Evolutionary conservation across 2,888 invertebrate genomes (phyloP), one percentile per base, ranked within the genome.

Genomic region (Himalopsyche japonica): DNA sequence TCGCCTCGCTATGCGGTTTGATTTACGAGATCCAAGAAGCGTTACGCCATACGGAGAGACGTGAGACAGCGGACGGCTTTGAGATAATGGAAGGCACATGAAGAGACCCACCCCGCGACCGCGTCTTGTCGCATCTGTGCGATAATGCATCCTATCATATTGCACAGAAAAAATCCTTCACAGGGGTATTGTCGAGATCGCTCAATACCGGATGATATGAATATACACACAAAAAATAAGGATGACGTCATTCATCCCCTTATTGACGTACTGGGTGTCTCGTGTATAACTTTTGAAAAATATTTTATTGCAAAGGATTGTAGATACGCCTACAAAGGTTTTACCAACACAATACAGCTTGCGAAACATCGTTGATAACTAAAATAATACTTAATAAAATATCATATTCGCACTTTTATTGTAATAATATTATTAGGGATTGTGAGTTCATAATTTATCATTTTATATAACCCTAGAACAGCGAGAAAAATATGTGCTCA

Each of bases 71-170:
- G 70, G 27, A 27, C 48, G 76, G 57, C 37, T 34, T 30, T 57
- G 34, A 80, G 82, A 82, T 85, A 80, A 82, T 82, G 80, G 79
- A 47, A 78, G 79, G 49, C 82, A 27, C 30, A 37, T 78, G 82
- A 76, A 27, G 43, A 43, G 24, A n/a, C 30, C 49, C 27, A 32
- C 27, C 57, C 24, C 57, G 81, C 18, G 76, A 70, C 32, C 20
- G 34, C 37, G 20, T 15, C 43, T n/a, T 48, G 84, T 82, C 82
- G 76, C 83, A 83, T 80, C 83, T 86, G 84, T 49, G 48, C 34
- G 79, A 85, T 84, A 86, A 84, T 84, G 84, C 84, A 84, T 82
- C 79, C 79, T 70, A 79, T 84, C 82, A 82, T 84, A 82, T 83
- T 86, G 82, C 84, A 84, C 70, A 27, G 70, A 70, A 70, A 70